phyloP scores from a whole-genome alignment of 1,140 invertebrate species.

The Meteorus sp. region DNA sequence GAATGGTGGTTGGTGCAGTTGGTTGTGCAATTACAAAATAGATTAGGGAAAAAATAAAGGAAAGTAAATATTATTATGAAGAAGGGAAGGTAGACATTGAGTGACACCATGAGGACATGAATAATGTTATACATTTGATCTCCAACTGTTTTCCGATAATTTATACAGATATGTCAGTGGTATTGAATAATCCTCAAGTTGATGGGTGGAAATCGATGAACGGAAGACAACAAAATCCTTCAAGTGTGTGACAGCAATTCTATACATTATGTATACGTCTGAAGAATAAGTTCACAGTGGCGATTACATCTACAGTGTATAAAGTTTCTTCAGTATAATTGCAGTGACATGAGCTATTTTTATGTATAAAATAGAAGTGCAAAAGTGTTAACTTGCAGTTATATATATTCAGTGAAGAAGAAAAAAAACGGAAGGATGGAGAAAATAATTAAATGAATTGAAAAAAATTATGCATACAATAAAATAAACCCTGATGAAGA shows the following conservation, averaged over 20 bases:
- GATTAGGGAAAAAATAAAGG: too few species aligned
- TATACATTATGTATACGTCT: too few species aligned
- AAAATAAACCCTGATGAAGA: too few species aligned
- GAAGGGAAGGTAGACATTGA: conserved; percentile 16
- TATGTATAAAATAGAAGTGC: too few species aligned
- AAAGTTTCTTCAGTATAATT: too few species aligned
- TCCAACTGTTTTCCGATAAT: conserved; percentile 12
- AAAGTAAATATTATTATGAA: not conserved
- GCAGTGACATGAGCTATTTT: conserved; percentile 16
- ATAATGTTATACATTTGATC: conserved; percentile 23
- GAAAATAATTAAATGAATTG: too few species aligned
- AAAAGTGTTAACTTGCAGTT: too few species aligned
- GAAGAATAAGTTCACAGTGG: too few species aligned
- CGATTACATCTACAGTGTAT: not conserved
- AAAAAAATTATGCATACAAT: too few species aligned
- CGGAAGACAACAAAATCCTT: conserved; percentile 1
- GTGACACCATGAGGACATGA: conserved; percentile 15
- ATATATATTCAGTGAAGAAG: conserved; percentile 9
- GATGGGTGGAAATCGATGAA: conserved; percentile 10
- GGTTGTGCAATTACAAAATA: too few species aligned
- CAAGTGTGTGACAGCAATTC: conserved; percentile 11
- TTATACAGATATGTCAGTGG: conserved; percentile 20
- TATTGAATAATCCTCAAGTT: conserved; percentile 10
- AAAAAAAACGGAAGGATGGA: not conserved
- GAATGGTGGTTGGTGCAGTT: too few species aligned